Evolutionary conservation across 2,888 invertebrate genomes (phyloP), one percentile per base, ranked within the genome.

Genomic region (Dione vanillae): DNA sequence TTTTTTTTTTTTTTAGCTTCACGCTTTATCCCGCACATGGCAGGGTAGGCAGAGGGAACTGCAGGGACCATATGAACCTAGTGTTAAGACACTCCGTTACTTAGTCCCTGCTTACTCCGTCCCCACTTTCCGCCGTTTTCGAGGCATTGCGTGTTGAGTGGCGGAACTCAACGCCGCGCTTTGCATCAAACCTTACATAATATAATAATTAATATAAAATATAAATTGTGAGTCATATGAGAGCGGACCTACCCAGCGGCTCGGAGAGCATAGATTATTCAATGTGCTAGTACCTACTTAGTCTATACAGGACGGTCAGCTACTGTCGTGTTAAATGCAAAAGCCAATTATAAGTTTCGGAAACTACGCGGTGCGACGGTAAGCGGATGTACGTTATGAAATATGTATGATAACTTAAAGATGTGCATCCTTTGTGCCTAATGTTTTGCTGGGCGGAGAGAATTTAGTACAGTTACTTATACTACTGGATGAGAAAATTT

Each of bases 261-360:
- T 2, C 45, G 12, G 11, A 12, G 37, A 12, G 20, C 64, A n/a
- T 64, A 51, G 64, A 49, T 64, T 51, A 64, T 64, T 64, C 64
- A 51, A 19, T 64, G 20, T 40, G 51, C 64, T 8, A 49, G 37
- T 37, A 40, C 14, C 40, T 64, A 8, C 14, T 49, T 64, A 8
- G 49, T 19, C 35, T 10, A 37, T 35, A 62, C 43, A 16, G 62
- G 40, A 40, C 51, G 64, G 64, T 64, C 64, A 64, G 64, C 64
- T 37, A 37, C 49, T 64, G 49, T 64, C 64, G 64, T 64, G 64
- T 64, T 64, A 64, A 64, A 64, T 64, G 64, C 64, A 64, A 64
- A 64, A 64, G 64, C 64, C 64, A 64, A 64, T 64, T 64, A 64
- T 64, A 64, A 64, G 51, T 64, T 64, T 64, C 9, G 37, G 64